phyloP scores from a whole-genome alignment of 2,888 invertebrate genomes.

The Malthinus flaveolus region DNA sequence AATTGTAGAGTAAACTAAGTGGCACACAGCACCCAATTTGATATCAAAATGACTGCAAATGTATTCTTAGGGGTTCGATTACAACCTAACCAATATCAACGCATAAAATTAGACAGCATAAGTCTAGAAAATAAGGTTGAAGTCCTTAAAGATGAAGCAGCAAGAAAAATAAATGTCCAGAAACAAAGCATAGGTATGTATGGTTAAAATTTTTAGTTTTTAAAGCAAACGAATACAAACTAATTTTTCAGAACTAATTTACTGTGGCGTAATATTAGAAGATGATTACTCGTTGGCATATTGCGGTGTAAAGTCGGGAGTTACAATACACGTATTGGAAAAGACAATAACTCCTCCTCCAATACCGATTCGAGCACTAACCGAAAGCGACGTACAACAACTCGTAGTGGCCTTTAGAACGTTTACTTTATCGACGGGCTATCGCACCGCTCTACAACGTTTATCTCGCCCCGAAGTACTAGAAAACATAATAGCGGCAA shows the following conservation, averaged over 20 bases:
- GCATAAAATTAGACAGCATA: slow-evolving; percentile 63
- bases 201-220: background rate
- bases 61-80: slow-evolving; percentile 58
- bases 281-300: slow-evolving; percentile 63
- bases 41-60: slow-evolving; percentile 32
- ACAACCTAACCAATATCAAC: slow-evolving; percentile 56
- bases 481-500: slow-evolving; percentile 70
- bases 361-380: slow-evolving; percentile 55
- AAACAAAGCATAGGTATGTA: slow-evolving; percentile 61
- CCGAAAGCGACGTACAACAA: slow-evolving; percentile 64
- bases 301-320: slow-evolving; percentile 64
- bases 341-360: slow-evolving; percentile 53
- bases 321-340: slow-evolving; percentile 60
- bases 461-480: slow-evolving; percentile 58
- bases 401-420: slow-evolving; percentile 66
- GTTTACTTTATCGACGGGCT: slow-evolving; percentile 63
- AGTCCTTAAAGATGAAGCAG: slow-evolving; percentile 61
- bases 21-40: too few relatives aligned
- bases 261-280: slow-evolving; percentile 72
- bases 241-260: slow-evolving; percentile 62
- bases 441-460: slow-evolving; percentile 67
- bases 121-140: slow-evolving; percentile 65
- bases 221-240: background rate
- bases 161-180: slow-evolving; percentile 60
- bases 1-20: too few relatives aligned